Conservation (phyloP, 2,113 vertebrate species). For the Nicator chloris region DNA sequence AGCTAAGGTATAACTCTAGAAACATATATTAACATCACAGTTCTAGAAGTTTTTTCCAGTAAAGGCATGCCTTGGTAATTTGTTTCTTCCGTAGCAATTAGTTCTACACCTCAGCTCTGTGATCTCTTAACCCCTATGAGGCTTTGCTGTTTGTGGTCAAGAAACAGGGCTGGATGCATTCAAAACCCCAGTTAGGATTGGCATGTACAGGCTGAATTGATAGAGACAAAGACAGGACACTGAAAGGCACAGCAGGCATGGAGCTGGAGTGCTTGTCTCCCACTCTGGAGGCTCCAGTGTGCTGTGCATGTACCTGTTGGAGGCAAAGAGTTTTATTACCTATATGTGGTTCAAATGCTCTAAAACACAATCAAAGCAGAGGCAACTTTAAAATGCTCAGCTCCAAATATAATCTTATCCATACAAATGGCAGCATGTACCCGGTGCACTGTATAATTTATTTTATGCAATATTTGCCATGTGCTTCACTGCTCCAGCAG, state of each 20-base stretch:
- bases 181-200: neutral
- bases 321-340: neutral
- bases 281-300: neutral
- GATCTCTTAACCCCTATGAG: neutral
- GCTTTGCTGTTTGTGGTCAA: neutral
- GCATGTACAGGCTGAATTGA: neutral
- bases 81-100: neutral
- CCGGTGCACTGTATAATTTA: neutral
- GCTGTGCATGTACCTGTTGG: neutral
- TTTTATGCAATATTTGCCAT: neutral
- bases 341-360: neutral
- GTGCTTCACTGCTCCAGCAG: neutral
- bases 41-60: neutral
- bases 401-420: neutral
- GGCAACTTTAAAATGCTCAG: neutral
- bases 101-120: neutral
- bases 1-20: neutral
- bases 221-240: neutral
- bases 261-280: neutral
- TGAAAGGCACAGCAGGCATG: neutral
- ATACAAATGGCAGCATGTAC: neutral
- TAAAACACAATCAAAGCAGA: neutral
- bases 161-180: neutral
- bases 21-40: neutral
- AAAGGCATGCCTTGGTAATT: neutral